phyloP scores from a whole-genome alignment of 1,140 invertebrate genomes.

The Pogonomyrmex californicus region DNA sequence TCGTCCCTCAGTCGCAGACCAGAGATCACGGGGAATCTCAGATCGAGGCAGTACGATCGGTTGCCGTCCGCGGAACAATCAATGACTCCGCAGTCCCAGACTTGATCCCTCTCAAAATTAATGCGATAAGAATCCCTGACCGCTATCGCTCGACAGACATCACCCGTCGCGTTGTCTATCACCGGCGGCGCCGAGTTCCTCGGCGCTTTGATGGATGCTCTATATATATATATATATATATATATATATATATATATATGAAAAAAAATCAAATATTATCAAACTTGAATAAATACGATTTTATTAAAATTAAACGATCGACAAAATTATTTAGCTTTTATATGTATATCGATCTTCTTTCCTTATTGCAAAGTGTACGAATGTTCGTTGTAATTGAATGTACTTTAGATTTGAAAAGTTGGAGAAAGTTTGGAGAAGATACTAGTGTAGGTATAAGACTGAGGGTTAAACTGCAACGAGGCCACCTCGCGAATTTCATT shows the following conservation, averaged over 20 bases:
- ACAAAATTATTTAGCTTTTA: neutral
- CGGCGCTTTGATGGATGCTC: slow-evolving; percentile 67
- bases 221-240: neutral
- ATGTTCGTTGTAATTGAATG: neutral
- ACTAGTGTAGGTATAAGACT: neutral
- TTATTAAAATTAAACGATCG: neutral
- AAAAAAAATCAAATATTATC: neutral
- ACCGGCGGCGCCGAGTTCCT: slow-evolving; percentile 68
- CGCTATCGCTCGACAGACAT: slow-evolving; percentile 74
- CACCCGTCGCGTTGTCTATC: slow-evolving; percentile 72
- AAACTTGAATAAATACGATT: neutral
- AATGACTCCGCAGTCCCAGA: slow-evolving; percentile 80
- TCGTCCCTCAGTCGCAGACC: slow-evolving; percentile 89
- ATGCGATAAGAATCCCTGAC: slow-evolving; percentile 74
- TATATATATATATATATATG: no score
- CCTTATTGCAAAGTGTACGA: neutral
- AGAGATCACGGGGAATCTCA: slow-evolving; percentile 89
- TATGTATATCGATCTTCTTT: neutral
- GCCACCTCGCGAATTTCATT: slow-evolving; percentile 24
- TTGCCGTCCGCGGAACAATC: slow-evolving; percentile 78
- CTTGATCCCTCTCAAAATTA: slow-evolving; percentile 76
- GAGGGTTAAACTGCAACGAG: neutral
- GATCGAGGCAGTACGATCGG: slow-evolving; percentile 86
- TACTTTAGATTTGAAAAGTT: slow-evolving; percentile 17
- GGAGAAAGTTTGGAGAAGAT: neutral